Conservation (phyloP, 2,113 vertebrate genomes). For the Nansenia antarctica region DNA sequence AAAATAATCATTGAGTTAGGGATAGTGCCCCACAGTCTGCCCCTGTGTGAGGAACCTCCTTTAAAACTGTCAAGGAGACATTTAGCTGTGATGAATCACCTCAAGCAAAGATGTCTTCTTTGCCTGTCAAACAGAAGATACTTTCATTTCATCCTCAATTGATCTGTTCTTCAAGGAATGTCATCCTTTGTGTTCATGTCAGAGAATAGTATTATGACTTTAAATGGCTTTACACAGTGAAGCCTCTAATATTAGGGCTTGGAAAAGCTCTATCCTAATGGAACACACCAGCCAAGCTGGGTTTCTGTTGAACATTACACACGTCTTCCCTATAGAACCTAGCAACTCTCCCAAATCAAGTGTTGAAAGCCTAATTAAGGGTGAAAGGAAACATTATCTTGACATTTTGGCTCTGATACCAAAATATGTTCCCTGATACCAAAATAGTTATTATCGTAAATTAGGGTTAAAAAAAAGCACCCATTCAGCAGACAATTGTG, state of each 20-base stretch:
- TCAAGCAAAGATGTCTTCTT: slow-evolving; percentile 1
- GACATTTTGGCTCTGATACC: not conserved
- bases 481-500: not conserved
- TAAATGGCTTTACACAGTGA: slow-evolving; percentile 33
- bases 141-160: slow-evolving; percentile 27
- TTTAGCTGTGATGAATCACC: slow-evolving; percentile 35
- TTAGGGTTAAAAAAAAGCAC: not conserved
- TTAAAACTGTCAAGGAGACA: slow-evolving; percentile 26
- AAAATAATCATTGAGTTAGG: not conserved
- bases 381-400: not conserved
- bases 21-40: not conserved
- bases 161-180: slow-evolving; percentile 27
- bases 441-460: not conserved
- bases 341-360: not conserved
- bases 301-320: slow-evolving; percentile 11
- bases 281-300: not conserved
- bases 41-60: not conserved
- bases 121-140: slow-evolving; percentile 11
- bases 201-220: slow-evolving; percentile 36
- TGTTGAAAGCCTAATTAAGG: not conserved
- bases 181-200: slow-evolving; percentile 35
- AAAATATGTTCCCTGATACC: too few relatives aligned
- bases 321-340: not conserved
- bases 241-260: not conserved
- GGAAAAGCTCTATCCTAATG: slow-evolving; percentile 13